Conservation (phyloP, 2,113 vertebrate genomes). For the Vulpes lagopus region DNA sequence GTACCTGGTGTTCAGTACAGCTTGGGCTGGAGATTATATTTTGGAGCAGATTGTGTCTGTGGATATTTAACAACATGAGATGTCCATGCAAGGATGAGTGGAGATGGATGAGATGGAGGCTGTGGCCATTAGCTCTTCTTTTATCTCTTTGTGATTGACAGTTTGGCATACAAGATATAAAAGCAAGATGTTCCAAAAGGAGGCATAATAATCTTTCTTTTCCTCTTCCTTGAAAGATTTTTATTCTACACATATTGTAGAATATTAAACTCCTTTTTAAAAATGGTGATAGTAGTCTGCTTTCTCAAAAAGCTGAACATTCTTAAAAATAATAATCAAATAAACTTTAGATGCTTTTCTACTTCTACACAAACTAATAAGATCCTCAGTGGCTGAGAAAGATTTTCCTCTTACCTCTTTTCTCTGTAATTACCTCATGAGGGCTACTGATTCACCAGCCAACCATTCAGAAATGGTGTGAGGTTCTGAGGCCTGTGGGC, state of each 20-base stretch:
- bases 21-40: background rate
- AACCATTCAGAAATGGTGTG: background rate
- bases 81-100: too few relatives aligned
- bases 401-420: background rate
- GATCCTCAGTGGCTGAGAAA: background rate
- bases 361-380: background rate
- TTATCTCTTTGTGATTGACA: background rate
- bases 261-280: background rate
- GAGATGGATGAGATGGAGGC: too few relatives aligned
- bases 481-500: background rate
- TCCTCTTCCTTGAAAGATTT: background rate
- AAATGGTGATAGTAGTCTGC: background rate
- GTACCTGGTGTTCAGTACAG: background rate
- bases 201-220: background rate
- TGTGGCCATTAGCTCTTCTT: background rate
- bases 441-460: background rate
- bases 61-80: background rate
- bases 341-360: background rate
- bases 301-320: background rate
- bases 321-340: background rate
- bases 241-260: background rate
- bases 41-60: too few relatives aligned
- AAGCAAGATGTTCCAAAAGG: background rate
- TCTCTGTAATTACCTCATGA: background rate
- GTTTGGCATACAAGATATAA: background rate